Base-by-base conservation (phyloP, 2,113 vertebrate species). In the Perca schrenkii region DNA sequence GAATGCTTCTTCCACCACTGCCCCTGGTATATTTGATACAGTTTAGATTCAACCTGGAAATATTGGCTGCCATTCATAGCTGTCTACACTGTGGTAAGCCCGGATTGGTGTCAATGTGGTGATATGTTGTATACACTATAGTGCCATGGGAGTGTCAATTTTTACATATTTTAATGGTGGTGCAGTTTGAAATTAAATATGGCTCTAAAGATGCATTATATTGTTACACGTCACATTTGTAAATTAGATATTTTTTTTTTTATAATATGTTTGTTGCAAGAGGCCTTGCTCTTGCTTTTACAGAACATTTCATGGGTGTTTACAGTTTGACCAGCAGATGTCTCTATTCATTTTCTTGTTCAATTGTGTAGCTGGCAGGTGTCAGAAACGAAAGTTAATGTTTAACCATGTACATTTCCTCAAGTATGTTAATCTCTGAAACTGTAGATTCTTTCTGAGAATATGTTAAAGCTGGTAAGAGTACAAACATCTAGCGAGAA, bases 291-390 rank as follows among this genome's bases (percentile, higher is more conserved):
- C 34, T 47, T 46, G 22, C 21, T 25, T 65, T 46, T 25, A 16
- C n/a, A 8, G 2, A 19, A 31, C 49, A 31, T 49, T 3, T 25
- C 2, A 22, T 49, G 54, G 0, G 7, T 54, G 54, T 73, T 79
- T 50, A 12, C 13, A 34, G 12, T 63, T 25, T 86, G 56, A 21
- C 86, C 86, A 88, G 52, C 22, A 87, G 90, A 62, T 74, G 82
- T 47, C 74, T 3, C 82, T 79, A 2, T 63, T 60, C 15, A 25
- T 19, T 25, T 5, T 65, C 36, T 57, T 56, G 13, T 77, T 65
- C 28, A 8, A 56, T 25, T 34, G 3, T 14, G 5, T 21, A 40
- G 17, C 62, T 8, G 8, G 0, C 25, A 19, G 16, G 14, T 6
- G 17, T 43, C 0, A 79, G 0, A 4, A 5, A 28, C 15, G 19